Base-by-base conservation (phyloP, 2,888 invertebrate species). In the Leucoptera coffeella region DNA sequence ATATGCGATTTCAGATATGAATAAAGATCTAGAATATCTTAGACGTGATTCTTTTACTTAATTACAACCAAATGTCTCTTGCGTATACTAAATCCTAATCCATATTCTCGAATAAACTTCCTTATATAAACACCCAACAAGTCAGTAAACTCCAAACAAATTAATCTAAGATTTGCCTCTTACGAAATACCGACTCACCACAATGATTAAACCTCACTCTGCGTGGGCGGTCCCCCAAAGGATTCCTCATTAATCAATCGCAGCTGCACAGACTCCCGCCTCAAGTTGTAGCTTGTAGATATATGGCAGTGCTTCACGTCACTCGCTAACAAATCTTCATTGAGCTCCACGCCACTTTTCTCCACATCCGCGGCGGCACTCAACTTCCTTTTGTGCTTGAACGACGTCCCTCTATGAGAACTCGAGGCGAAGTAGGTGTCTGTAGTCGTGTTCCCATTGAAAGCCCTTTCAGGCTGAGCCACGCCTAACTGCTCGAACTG, bases 381-480 rank as follows among this genome's bases (percentile, higher is more conserved):
- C 10, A 74, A 74, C 46, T 77, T 77, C 37, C 69, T 53, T 39
- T 71, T 71, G 27, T 65, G 57, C 29, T 58, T 59, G 31, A 76
- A 62, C 7, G 78, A 76, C 4, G 73, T 50, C 3, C 60, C 59
- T 28, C 75, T 51, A 35, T 60, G 74, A 55, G 76, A 64, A 32
- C 75, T 75, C 1, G 73, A 73, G 3, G 75, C 74, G 37, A 81
- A 50, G 35, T 78, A 64, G 33, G 74, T 75, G 40, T 82, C 81
- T 4, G 84, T 84, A 33, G 83, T 82, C 38, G 81, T 82, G 39
- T 80, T 82, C 1, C 85, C 85, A 43, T 85, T 86, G 41, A 82
- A 84, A 7, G 83, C 79, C 40, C 82, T 74, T 47, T 85, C 84
- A n/a, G n/a, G n/a, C 19, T 73, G 69, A 50, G 76, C 77, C 22